Conservation (phyloP, 2,797 vertebrate species). For the Choloepus didactylus region DNA sequence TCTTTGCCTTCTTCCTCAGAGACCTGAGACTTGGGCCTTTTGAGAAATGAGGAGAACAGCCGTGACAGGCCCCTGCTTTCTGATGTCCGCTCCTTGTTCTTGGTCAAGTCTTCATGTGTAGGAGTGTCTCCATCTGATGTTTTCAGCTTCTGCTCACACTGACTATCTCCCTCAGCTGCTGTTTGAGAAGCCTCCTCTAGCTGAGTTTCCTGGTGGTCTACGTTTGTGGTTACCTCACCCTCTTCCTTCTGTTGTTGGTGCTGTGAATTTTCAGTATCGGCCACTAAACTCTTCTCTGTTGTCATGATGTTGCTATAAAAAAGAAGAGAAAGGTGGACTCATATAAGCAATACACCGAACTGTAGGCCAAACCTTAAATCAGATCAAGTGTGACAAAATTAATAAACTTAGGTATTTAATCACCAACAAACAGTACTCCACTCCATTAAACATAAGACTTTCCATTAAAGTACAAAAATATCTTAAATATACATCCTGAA, state of each 20-base stretch:
- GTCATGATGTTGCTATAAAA: slow-evolving; percentile 89
- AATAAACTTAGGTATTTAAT: slow-evolving; percentile 58
- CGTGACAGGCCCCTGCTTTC: slow-evolving; percentile 94
- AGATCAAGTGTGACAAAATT: neutral
- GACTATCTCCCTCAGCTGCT: slow-evolving; percentile 66
- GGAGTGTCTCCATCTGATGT: slow-evolving; percentile 86
- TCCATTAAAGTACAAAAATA: slow-evolving; percentile 71
- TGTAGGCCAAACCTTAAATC: neutral
- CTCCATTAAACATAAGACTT: slow-evolving; percentile 62
- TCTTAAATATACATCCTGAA: slow-evolving; percentile 60
- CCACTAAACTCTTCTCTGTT: slow-evolving; percentile 89
- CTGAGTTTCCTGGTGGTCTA: slow-evolving; percentile 88
- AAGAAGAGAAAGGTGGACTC: slow-evolving; percentile 42
- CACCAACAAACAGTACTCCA: neutral
- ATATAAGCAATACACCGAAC: slow-evolving; percentile 39
- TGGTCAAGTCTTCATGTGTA: slow-evolving; percentile 90
- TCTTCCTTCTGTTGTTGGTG: slow-evolving; percentile 90
- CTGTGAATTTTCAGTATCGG: slow-evolving; percentile 92
- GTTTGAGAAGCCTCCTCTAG: slow-evolving; percentile 79
- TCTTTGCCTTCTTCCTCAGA: slow-evolving; percentile 91
- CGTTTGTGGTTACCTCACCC: slow-evolving; percentile 86
- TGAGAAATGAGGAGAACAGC: slow-evolving; percentile 96
- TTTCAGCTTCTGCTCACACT: slow-evolving; percentile 82
- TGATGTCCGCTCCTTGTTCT: slow-evolving; percentile 90
- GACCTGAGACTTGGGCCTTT: slow-evolving; percentile 94